Conservation (phyloP, 2,888 invertebrate species). For the Colostygia pectinataria region DNA sequence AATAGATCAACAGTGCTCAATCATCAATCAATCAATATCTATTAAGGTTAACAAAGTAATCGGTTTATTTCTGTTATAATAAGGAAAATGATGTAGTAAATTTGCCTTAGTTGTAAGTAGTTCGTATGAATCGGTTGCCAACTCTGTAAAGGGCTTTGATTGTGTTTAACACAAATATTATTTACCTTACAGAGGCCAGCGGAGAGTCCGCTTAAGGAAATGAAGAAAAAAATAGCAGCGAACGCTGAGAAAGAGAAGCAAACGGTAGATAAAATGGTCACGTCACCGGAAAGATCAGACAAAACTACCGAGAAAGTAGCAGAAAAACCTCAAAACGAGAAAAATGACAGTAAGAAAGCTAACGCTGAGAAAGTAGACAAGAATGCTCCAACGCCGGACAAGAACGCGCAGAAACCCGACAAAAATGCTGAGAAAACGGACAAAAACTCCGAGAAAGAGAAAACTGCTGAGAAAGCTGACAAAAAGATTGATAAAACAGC, state of each 20-base stretch:
- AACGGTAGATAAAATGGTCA: constrained; percentile 45
- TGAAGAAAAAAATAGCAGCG: constrained; percentile 76
- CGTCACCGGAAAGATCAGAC: constrained; percentile 29
- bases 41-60: too few relatives aligned
- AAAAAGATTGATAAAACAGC: constrained; percentile 35
- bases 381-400: constrained; percentile 55
- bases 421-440: constrained; percentile 58
- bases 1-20: too few relatives aligned
- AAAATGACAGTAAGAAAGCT: constrained; percentile 30
- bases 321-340: constrained; percentile 42
- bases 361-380: constrained; percentile 26
- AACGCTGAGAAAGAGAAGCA: constrained; percentile 72
- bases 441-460: constrained; percentile 42
- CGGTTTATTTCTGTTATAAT: too few relatives aligned
- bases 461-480: constrained; percentile 39
- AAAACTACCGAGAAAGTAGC: constrained; percentile 39
- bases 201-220: constrained; percentile 70
- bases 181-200: constrained; percentile 39
- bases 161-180: too few relatives aligned
- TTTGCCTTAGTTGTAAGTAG: too few relatives aligned
- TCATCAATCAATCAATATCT: too few relatives aligned
- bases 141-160: too few relatives aligned
- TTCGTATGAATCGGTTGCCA: too few relatives aligned
- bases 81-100: too few relatives aligned
- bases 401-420: constrained; percentile 61